These are phyloP conservation scores for Botrylloides violaceus DNA, from an alignment of 23 tunicate species.

Conservation along the genomic window DNA sequence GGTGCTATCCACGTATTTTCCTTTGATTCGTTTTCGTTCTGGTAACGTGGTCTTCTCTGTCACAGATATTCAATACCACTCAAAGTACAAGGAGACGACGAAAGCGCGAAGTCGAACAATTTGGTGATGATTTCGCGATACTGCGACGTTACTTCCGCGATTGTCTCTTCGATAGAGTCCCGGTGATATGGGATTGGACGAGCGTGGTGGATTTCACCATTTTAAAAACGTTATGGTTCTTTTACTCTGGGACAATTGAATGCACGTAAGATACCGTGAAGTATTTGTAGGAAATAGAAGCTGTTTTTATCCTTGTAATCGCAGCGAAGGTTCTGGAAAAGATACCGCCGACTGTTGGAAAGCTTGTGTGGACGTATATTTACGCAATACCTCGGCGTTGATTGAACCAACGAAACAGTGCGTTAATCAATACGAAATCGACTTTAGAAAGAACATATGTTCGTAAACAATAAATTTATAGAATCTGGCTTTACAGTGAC, in stretches of 20 bases:
- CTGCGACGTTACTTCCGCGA: slow-evolving; percentile 21
- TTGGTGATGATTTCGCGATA: slow-evolving; percentile 1
- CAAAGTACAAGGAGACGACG: background rate
- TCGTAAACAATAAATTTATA: background rate
- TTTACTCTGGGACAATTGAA: slow-evolving; percentile 7
- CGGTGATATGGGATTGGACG: slow-evolving; percentile 41
- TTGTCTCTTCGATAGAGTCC: slow-evolving; percentile 26
- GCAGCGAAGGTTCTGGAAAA: slow-evolving; percentile 1
- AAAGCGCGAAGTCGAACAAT: slow-evolving; percentile 14
- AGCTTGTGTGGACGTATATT: slow-evolving; percentile 16
- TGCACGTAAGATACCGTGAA: slow-evolving; percentile 25
- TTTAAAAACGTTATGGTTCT: slow-evolving; percentile 40
- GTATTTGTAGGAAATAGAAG: too few species aligned
- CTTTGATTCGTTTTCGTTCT: too few species aligned
- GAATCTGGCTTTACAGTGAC: background rate
- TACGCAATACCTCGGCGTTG: slow-evolving; percentile 36
- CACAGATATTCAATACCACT: too few species aligned
- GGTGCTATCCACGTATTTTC: too few species aligned
- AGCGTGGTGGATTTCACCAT: slow-evolving; percentile 45
- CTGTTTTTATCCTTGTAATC: too few species aligned
- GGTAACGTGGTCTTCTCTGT: too few species aligned
- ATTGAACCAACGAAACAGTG: slow-evolving; percentile 29
- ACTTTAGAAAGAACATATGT: slow-evolving; percentile 21
- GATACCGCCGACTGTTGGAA: slow-evolving; percentile 50
- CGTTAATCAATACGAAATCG: slow-evolving; percentile 32